Evolutionary conservation across 2,797 vertebrate genomes (phyloP), one percentile per base, ranked within the genome.

Genomic region (Lateolabrax maculatus): DNA sequence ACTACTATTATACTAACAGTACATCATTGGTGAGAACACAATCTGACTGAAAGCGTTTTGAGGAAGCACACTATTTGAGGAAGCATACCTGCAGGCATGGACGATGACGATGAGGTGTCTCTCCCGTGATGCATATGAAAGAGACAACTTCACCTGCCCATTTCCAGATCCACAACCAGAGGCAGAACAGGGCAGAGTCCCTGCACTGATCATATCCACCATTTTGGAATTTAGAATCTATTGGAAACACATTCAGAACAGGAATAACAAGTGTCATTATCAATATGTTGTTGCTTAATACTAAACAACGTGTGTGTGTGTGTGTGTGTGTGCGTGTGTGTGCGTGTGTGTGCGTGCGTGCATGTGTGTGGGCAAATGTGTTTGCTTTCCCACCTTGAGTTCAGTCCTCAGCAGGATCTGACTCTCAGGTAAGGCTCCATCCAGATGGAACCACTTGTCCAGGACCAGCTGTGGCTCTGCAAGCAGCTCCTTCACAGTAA

Each of bases 331-430:
- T 51, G n/a, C 25, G 31, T 36, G 27, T 10, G 8, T 41, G 18
- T 34, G 56, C 15, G 49, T 52, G 49, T 52, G 25, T 31, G 15
- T 36, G 31, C 56, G 37, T 18, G 18, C 3, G 16, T 53, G 23
- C 41, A 8, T 53, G 25, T 52, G 46, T 49, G 39, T 31, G 4
- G 6, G 34, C 0, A 5, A 6, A 31, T 46, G 25, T 10, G 44
- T 67, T 46, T 48, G 23, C 21, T 10, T 34, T 51, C 29, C 36
- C 84, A 97, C 97, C 95, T 96, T 96, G 19, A 99, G 95, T 77
- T 97, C 95, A 18, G 92, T 95, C 79, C 96, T 95, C 81, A 99
- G 94, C 0, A 99, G 94, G 86, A 98, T 84, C 86, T 96, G 96
- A 83, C 94, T 96, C 75, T 89, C 76, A 5, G 94, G 48, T 15